Conservation (phyloP, 2,113 vertebrate species). For the Scomber colias region DNA sequence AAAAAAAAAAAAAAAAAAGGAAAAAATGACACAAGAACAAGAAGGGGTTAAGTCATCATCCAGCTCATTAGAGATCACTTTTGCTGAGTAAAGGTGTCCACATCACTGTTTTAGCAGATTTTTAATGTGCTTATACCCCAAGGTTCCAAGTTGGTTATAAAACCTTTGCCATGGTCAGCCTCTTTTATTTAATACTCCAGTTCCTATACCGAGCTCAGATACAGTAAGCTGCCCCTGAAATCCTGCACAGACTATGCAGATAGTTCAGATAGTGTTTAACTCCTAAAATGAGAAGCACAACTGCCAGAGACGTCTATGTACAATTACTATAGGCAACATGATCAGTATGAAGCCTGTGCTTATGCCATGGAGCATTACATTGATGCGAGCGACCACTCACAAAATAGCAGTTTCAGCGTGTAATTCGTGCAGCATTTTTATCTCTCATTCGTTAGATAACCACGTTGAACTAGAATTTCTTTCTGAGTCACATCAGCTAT, state of each 20-base stretch:
- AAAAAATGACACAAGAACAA: background rate
- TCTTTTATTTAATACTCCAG: constrained; percentile 45
- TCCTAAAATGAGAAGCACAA: constrained; percentile 27
- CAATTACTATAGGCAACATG: constrained; percentile 9
- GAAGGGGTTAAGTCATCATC: constrained; percentile 22
- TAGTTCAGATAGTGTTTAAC: constrained; percentile 27
- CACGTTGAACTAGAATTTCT: background rate
- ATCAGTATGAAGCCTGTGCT: constrained; percentile 28
- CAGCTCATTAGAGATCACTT: constrained; percentile 44
- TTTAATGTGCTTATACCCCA: constrained; percentile 50
- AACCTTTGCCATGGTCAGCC: constrained; percentile 42
- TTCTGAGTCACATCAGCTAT: constrained; percentile 23
- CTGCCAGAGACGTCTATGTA: background rate
- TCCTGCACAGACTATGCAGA: constrained; percentile 18
- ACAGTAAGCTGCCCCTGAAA: constrained; percentile 31
- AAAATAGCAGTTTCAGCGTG: background rate
- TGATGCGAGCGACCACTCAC: background rate
- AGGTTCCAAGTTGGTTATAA: constrained; percentile 53
- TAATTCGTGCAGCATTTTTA: constrained; percentile 24
- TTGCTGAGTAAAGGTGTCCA: constrained; percentile 43
- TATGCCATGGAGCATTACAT: constrained; percentile 17
- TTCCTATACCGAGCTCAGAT: constrained; percentile 35
- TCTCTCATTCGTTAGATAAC: constrained; percentile 42
- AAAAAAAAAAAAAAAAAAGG: background rate
- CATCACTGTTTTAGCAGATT: constrained; percentile 44